These are phyloP conservation scores for Empis stercorea DNA, from an alignment of 2,888 invertebrate species.

Conservation along the genomic window DNA sequence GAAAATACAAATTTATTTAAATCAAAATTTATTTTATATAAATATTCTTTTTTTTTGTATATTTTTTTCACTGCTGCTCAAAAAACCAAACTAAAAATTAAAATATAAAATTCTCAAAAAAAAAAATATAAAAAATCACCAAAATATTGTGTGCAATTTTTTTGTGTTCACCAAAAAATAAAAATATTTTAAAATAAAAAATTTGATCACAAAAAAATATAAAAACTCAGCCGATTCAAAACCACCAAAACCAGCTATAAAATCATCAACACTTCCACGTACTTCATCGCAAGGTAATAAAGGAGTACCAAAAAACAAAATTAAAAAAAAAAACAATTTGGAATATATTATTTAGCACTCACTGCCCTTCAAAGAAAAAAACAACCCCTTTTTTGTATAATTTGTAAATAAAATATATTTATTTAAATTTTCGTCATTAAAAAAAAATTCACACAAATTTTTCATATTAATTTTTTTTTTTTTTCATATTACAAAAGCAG, in stretches of 20 bases:
- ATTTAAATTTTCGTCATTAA: too few relatives aligned
- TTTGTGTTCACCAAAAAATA: background rate
- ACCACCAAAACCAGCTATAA: slow-evolving; percentile 93
- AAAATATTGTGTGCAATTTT: too few relatives aligned
- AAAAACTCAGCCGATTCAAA: slow-evolving; percentile 67
- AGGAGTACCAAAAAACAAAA: slow-evolving; percentile 3
- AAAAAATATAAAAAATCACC: background rate
- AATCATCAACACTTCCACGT: slow-evolving; percentile 88
- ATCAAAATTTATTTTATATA: too few relatives aligned
- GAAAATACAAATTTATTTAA: too few relatives aligned
- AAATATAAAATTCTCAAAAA: background rate
- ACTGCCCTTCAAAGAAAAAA: background rate
- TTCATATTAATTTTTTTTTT: too few relatives aligned
- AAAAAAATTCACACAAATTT: too few relatives aligned
- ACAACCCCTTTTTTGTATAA: slow-evolving; percentile 1
- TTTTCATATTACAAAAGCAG: too few relatives aligned
- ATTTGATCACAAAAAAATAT: slow-evolving; percentile 3
- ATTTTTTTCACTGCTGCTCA: background rate
- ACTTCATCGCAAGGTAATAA: slow-evolving; percentile 84
- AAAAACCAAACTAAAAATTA: background rate
- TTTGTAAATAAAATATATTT: background rate
- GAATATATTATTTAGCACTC: too few relatives aligned
- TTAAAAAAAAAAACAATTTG: background rate
- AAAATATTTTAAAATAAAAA: background rate
- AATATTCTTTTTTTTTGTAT: too few relatives aligned